Evolutionary conservation across 2,797 vertebrate genomes (phyloP).

Genomic region (Alauda arvensis): DNA sequence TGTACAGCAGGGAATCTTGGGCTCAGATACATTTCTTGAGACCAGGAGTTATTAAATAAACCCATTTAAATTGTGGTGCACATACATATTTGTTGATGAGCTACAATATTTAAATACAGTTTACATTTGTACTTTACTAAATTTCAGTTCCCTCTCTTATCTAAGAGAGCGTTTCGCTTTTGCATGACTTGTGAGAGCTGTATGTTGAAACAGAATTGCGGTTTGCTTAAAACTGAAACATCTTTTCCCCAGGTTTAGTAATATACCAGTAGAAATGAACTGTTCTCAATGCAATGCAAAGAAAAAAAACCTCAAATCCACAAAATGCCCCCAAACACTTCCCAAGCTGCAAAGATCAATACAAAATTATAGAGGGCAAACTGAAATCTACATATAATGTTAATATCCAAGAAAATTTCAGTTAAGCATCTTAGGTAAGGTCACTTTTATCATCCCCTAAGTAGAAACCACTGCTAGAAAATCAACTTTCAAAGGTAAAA

Average conservation of each 20-base stretch:
- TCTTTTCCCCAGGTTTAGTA: not conserved
- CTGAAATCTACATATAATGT: not conserved
- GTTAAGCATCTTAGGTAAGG: not conserved
- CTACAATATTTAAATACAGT: not conserved
- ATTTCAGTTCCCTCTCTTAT: conserved; percentile 11
- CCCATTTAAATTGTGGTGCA: not conserved
- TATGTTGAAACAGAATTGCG: not conserved
- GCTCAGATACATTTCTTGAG: not conserved
- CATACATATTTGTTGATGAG: not conserved
- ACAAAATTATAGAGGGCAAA: not conserved
- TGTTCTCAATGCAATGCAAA: not conserved
- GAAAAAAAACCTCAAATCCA: not conserved
- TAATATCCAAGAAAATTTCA: not conserved
- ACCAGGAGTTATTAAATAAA: not conserved
- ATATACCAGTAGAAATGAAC: not conserved
- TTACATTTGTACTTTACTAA: not conserved
- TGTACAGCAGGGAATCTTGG: not conserved
- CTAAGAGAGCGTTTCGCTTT: not conserved
- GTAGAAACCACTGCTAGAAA: not conserved
- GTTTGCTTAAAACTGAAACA: conserved; percentile 22
- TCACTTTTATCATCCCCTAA: not conserved
- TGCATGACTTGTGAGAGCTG: not conserved
- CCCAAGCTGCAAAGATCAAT: not conserved
- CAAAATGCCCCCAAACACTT: not conserved
- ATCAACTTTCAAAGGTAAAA: not conserved